Conservation (phyloP, 2,797 vertebrate species). For the Anguilla marmorata region DNA sequence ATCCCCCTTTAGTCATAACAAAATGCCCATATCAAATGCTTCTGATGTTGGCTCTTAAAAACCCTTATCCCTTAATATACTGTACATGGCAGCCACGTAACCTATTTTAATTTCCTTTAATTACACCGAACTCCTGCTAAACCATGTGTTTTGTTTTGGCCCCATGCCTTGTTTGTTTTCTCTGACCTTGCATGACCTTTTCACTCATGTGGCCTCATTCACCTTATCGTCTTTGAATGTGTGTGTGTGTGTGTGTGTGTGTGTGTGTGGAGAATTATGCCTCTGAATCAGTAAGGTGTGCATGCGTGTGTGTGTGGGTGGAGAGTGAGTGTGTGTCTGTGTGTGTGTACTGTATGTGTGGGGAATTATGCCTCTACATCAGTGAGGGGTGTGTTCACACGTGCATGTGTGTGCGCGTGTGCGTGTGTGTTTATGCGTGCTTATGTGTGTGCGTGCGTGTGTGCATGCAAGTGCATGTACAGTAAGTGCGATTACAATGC, state of each 20-base stretch:
- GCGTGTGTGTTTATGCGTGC: neutral
- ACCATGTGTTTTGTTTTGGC: slow-evolving; percentile 2
- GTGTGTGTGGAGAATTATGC: neutral
- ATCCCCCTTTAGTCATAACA: slow-evolving; percentile 2
- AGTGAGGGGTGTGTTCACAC: neutral
- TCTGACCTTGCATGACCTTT: slow-evolving; percentile 51
- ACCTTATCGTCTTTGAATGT: neutral
- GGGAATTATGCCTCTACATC: neutral
- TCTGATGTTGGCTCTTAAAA: neutral
- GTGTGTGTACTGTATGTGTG: neutral
- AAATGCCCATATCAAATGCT: neutral
- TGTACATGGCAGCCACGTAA: neutral
- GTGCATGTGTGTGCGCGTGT: neutral
- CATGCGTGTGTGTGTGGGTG: neutral
- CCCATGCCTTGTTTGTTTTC: slow-evolving; percentile 44
- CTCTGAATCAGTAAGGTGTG: neutral
- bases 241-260: neutral
- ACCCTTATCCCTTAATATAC: neutral
- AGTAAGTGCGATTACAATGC: neutral
- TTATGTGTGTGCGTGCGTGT: neutral
- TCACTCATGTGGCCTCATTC: slow-evolving; percentile 11
- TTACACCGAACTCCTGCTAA: neutral
- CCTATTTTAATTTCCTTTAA: neutral
- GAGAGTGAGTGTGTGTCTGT: neutral
- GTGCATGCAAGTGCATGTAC: neutral